These are phyloP conservation scores for Pterostichus niger DNA, from an alignment of 2,888 invertebrate species.

Conservation along the genomic window DNA sequence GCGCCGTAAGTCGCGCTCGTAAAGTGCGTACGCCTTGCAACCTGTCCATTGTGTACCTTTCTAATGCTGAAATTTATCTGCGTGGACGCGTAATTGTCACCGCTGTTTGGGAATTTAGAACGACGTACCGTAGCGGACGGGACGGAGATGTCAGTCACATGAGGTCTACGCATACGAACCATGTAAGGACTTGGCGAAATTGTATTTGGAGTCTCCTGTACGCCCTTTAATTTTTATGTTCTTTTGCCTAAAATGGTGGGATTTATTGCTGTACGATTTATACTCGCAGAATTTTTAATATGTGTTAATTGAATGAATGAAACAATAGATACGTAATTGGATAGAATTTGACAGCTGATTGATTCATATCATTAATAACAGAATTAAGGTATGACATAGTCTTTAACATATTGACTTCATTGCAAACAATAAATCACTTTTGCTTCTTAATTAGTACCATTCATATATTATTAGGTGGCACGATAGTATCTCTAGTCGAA, in stretches of 20 bases:
- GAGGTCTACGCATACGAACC: background rate
- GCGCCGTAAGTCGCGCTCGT: conserved; percentile 55
- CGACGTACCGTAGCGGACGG: conserved; percentile 7
- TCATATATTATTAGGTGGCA: too few relatives aligned
- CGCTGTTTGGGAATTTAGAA: background rate
- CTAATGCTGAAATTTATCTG: conserved; percentile 64
- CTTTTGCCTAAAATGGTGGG: background rate
- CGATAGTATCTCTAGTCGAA: too few relatives aligned
- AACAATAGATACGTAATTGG: background rate
- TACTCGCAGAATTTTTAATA: too few relatives aligned
- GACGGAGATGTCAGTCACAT: background rate
- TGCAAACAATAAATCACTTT: background rate
- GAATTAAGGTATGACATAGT: background rate
- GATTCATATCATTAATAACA: background rate
- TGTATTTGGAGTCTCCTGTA: background rate
- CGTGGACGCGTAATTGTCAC: conserved; percentile 18
- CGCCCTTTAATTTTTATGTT: conserved; percentile 15
- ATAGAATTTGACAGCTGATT: conserved; percentile 4
- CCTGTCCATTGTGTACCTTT: conserved; percentile 42
- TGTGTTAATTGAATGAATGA: too few relatives aligned
- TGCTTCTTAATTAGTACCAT: too few relatives aligned
- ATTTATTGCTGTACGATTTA: conserved; percentile 15
- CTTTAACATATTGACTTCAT: background rate
- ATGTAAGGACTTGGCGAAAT: background rate
- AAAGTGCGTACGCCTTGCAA: conserved; percentile 55